Conservation (phyloP, 2,888 invertebrate species). For the Rhogogaster chlorosoma region DNA sequence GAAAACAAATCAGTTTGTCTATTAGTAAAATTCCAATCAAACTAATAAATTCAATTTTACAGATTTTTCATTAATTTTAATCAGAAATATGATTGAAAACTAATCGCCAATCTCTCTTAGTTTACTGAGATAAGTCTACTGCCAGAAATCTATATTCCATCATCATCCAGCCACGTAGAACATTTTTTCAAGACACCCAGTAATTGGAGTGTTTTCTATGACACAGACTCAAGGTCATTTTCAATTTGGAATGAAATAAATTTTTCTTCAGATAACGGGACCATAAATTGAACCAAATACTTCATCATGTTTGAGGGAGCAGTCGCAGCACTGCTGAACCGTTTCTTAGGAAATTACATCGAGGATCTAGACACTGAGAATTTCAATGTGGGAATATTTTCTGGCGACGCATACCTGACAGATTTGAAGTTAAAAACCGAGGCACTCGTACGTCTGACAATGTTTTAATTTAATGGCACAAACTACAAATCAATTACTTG, state of each 20-base stretch:
- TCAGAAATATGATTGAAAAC: background rate
- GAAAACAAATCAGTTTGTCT: background rate
- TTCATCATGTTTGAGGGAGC: conserved; percentile 88
- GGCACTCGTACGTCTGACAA: conserved; percentile 84
- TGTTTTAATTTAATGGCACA: background rate
- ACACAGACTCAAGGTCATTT: background rate
- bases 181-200: background rate
- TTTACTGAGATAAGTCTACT: background rate
- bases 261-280: conserved; percentile 26
- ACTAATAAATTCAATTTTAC: background rate
- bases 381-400: conserved; percentile 90
- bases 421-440: conserved; percentile 90
- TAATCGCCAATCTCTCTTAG: background rate
- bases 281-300: conserved; percentile 30
- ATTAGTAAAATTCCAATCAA: background rate
- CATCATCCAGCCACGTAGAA: background rate
- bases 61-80: background rate
- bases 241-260: background rate
- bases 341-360: conserved; percentile 89
- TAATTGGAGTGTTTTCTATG: background rate
- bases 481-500: conserved; percentile 14
- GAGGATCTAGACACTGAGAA: conserved; percentile 91
- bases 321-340: conserved; percentile 89
- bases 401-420: conserved; percentile 88
- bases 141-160: background rate